Evolutionary conservation across 1,140 invertebrate species (phyloP).

Genomic region (Bombus picipes): DNA sequence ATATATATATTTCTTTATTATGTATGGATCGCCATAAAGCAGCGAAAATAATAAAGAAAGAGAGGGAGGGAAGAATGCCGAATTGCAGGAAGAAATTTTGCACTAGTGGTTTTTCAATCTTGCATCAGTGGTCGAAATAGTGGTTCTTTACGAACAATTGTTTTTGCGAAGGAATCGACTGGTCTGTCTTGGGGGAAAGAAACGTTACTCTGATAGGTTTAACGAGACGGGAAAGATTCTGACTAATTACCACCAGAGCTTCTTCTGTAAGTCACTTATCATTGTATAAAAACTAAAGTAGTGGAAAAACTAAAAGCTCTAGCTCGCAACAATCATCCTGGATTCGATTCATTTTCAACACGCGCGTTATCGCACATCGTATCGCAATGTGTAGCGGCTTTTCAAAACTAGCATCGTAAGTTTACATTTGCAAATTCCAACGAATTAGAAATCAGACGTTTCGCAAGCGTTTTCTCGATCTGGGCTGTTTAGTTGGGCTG

Average conservation of each 20-base stretch:
- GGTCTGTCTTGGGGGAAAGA: neutral
- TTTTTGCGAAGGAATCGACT: neutral
- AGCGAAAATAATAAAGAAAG: neutral
- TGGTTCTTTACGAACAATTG: neutral
- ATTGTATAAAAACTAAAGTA: neutral
- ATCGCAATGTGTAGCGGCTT: neutral
- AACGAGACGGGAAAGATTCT: neutral
- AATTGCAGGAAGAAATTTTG: neutral
- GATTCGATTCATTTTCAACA: neutral
- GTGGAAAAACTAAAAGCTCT: neutral
- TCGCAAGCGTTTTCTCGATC: neutral
- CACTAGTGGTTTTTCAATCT: neutral
- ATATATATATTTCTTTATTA: too few relatives aligned
- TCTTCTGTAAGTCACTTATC: neutral
- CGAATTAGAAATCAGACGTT: neutral
- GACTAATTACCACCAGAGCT: neutral
- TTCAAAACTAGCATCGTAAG: neutral
- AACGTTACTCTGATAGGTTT: neutral
- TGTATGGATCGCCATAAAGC: fast-evolving
- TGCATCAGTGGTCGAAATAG: neutral
- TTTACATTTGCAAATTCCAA: neutral
- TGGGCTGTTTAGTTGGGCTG: too few relatives aligned
- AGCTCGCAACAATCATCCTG: neutral
- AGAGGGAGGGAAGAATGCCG: neutral
- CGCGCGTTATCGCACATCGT: neutral